These are phyloP conservation scores for Botia kubotai DNA, from an alignment of 2,797 vertebrate species.

Conservation along the genomic window DNA sequence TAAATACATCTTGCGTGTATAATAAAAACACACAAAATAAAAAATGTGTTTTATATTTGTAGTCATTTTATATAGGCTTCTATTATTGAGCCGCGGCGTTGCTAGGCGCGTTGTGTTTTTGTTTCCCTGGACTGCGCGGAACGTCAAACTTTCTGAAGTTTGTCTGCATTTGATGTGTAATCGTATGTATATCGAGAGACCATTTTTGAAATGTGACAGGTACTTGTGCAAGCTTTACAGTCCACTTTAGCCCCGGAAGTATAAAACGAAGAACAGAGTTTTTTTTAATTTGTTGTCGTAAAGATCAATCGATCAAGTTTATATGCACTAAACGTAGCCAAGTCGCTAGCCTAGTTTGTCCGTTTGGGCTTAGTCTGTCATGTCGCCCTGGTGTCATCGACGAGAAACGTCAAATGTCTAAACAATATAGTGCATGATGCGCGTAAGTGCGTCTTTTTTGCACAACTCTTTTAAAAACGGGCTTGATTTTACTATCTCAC, in stretches of 20 bases:
- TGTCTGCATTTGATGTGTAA: background rate
- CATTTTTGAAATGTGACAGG: background rate
- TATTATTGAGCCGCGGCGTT: conserved; percentile 30
- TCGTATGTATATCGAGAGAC: background rate
- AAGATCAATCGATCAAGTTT: background rate
- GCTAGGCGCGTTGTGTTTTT: conserved; percentile 56
- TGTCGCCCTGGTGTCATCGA: background rate
- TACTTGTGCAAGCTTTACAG: background rate
- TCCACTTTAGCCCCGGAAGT: background rate
- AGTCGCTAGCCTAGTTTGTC: conserved; percentile 6
- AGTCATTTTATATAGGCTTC: conserved; percentile 34
- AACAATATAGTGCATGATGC: background rate
- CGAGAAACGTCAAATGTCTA: background rate
- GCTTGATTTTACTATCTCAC: background rate
- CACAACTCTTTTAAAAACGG: background rate
- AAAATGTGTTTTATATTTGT: background rate
- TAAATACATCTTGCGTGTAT: background rate
- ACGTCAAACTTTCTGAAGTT: conserved; percentile 49
- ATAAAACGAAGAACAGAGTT: background rate
- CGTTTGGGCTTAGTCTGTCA: background rate
- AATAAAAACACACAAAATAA: background rate
- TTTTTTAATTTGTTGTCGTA: background rate
- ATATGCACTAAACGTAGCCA: conserved; percentile 24
- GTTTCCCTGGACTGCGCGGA: background rate
- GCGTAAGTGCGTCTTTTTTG: background rate